Percentiles rank a stretch among this genome's conserved stretches.
These are phyloP conservation scores for Notospermus geniculatus DNA, from an alignment of 1,140 invertebrate genomes.

Conservation along the genomic window DNA sequence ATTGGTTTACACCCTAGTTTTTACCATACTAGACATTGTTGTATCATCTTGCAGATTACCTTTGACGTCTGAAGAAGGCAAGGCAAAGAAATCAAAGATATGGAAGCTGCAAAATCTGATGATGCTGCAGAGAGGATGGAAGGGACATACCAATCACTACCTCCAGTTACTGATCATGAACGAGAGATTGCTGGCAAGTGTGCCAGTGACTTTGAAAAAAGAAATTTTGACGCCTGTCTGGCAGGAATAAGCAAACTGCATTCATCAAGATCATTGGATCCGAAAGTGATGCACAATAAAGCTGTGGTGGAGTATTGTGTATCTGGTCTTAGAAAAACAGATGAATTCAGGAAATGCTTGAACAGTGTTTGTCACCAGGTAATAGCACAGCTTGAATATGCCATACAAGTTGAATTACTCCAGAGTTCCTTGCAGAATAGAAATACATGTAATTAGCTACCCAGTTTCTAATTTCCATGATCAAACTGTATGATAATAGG, in stretches of 20 bases:
- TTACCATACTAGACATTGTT: no score
- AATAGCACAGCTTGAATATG: conserved; percentile 34
- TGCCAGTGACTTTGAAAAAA: conserved; percentile 61
- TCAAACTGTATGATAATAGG: not conserved
- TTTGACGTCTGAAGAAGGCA: no score
- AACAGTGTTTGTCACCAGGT: conserved; percentile 64
- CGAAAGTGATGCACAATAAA: conserved; percentile 73
- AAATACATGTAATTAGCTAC: not conserved
- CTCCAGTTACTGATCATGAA: conserved; percentile 60
- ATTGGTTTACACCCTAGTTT: no score
- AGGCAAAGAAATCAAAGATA: no score
- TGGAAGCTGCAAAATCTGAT: no score
- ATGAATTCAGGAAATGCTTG: conserved; percentile 69
- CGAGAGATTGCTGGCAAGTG: conserved; percentile 61
- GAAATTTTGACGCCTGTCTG: conserved; percentile 62
- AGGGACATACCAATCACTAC: conserved; percentile 22
- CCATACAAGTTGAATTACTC: no score
- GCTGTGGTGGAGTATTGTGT: conserved; percentile 71
- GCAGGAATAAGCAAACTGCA: conserved; percentile 64
- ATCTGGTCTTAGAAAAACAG: conserved; percentile 69
- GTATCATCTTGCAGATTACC: no score
- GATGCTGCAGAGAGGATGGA: not conserved
- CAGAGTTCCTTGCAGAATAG: not conserved
- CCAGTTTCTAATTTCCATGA: not conserved
- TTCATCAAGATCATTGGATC: conserved; percentile 62